Base-by-base conservation (phyloP, 1,140 invertebrate species). In the Xylocopa sonorina region DNA sequence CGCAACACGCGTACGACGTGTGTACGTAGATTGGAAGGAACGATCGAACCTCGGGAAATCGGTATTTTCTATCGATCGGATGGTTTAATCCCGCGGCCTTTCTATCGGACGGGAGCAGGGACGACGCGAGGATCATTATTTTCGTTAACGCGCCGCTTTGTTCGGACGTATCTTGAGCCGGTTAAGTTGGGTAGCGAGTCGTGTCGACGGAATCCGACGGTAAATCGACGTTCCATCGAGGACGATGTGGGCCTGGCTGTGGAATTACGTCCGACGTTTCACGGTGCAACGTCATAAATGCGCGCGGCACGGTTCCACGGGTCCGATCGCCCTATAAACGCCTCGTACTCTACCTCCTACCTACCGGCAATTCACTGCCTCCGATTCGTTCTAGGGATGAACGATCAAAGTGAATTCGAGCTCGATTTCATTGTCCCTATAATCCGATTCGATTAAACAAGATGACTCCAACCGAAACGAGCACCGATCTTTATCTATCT, bases 91-190 rank as follows among this genome's bases (percentile, higher is more conserved):
- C 64, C 48, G 29, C 3, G 14, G 53, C 24, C 38, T 76, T 48
- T 68, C 62, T 32, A 55, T 29, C 29, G 32, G 16, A 34, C 51
- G 3, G n/a, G n/a, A 14, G 18, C 16, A n/a, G 16, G 41, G 41
- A 58, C 27, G 57, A 73, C 32, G 32, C 12, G 27, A 27, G 29
- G 51, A 76, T 78, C 43, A 62, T 72, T 78, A 71, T 50, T 71
- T 78, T 63, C 69, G 68, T 63, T 55, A 73, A 73, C 58, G 58
- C 38, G 68, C 7, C 69, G 29, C 77, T 51, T 63, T 53, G 48
- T 43, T 34, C 18, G 16, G 38, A 38, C n/a, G 34, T 55, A 48
- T 63, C 68, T 63, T 63, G 69, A 38, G 41, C 16, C 24, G 1
- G 48, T 48, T 32, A 32, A 16, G 32, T 68, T 21, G 72, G 58